A percentile compares a stretch with the other conserved stretches of the same genome.
Conservation (phyloP, 2,888 invertebrate genomes). For the Pogonocherus hispidulus region DNA sequence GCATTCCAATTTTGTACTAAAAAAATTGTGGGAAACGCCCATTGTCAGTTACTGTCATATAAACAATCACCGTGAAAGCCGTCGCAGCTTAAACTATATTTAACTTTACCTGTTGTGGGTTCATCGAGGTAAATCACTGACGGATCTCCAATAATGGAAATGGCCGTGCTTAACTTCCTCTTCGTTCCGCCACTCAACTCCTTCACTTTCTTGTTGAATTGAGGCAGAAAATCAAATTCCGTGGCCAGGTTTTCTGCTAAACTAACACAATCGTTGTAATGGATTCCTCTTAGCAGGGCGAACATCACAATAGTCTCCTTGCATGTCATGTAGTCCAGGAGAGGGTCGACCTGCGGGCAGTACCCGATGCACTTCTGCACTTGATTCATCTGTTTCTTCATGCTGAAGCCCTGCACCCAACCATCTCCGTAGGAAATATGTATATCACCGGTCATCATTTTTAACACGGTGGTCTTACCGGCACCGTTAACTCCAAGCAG, state of each 20-base stretch:
- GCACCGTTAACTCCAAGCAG: slow-evolving; percentile 89
- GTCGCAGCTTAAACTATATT: too few relatives aligned
- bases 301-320: slow-evolving; percentile 71
- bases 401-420: slow-evolving; percentile 70
- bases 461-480: slow-evolving; percentile 90
- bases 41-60: too few relatives aligned
- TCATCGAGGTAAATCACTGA: slow-evolving; percentile 71
- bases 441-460: slow-evolving; percentile 90
- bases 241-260: slow-evolving; percentile 64
- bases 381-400: slow-evolving; percentile 70
- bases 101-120: slow-evolving; percentile 70
- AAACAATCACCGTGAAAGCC: too few relatives aligned
- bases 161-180: slow-evolving; percentile 72
- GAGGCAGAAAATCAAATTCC: slow-evolving; percentile 67
- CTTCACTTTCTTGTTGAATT: slow-evolving; percentile 68
- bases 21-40: too few relatives aligned
- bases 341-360: slow-evolving; percentile 74
- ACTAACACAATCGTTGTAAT: slow-evolving; percentile 56
- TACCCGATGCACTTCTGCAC: slow-evolving; percentile 74
- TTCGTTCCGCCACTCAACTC: slow-evolving; percentile 72
- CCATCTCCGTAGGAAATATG: slow-evolving; percentile 79
- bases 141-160: slow-evolving; percentile 72
- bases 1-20: too few relatives aligned
- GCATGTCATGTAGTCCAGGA: slow-evolving; percentile 72
- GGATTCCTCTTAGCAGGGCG: slow-evolving; percentile 70